Base-by-base conservation (phyloP, 2,888 invertebrate species). In the Eutolmus rufibarbis region DNA sequence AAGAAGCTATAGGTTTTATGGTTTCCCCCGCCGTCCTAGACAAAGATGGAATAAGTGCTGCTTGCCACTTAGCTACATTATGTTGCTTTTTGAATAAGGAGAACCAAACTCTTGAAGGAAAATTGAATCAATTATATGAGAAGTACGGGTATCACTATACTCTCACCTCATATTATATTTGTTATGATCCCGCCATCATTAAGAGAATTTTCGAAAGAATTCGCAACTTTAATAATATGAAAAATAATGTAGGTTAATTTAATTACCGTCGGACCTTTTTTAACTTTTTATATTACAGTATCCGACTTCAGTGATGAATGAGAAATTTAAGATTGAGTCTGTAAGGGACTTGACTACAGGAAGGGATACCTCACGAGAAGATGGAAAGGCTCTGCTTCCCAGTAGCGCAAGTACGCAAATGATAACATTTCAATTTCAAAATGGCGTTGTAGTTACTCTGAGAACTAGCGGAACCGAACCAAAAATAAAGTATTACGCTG, bases 1-100 rank as follows among this genome's bases (percentile, higher is more conserved):
- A 99, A 92, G 99, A 99, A 93, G 99, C 99, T 0, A 99, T 99
- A 91, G 99, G 99, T 0, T 99, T 97, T 91, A 99, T 99, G 99
- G 97, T 97, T 91, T 96, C 96, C n/a, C 94, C 95, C 3, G 93
- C 93, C 5, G 98, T 99, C 5, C 94, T 98, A 4, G 99, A 99
- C 92, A 99, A 99, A 91, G 99, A 99, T 93, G 99, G 99, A 0
- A 95, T 99, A 1, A 96, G 96, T 51, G 98, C 99, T 0, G 97
- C 97, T 0, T 96, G 96, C 19, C 95, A 96, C 85, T 93, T 96
- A 86, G 96, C 96, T 7, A 96, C 97, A 90, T 93, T 98, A 93
- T 94, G 95, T 4, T 94, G 95, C 0, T 95, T 95, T 91, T 93
- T 99, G 5, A 94, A 95, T 90, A 91, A 93, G 23, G 92, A 93